Base-by-base conservation (phyloP, 37 sponge, comb jelly and placozoan genomes). In the Beroe forskalii region DNA sequence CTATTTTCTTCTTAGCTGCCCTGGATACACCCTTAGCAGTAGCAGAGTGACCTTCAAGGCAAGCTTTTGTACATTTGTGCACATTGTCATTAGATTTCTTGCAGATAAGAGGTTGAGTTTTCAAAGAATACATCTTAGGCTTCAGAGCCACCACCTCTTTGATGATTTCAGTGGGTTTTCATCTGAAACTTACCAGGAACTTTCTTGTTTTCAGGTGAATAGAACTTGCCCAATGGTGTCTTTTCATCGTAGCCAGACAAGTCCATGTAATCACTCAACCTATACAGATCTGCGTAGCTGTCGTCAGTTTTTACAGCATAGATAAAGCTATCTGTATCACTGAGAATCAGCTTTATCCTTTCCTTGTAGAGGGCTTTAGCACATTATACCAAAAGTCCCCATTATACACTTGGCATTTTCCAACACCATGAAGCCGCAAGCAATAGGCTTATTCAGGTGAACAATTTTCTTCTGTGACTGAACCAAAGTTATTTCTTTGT, bases 131-230 rank as follows among this genome's bases (percentile, higher is more conserved):
- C 76, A 72, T 72, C 22, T 72, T 72, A 38, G 76, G 76, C 40
- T 72, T 72, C 40, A 72, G 76, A 27, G 40, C 76, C 38, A 72
- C 40, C 37, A 72, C 76, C 40, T 72, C 76, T 36, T 37, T 72
- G 8, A 72, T 31, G 22, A 72, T 72, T 8, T 72, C 76, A 72
- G 39, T 72, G 20, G 76, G 76, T 38, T 38, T 32, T n/a, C n/a
- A n/a, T n/a, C n/a, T n/a, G n/a, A n/a, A 72, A 72, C 76, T 72
- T 72, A 32, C 76, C 76, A 27, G 76, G 76, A 3, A 72, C 76
- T 37, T 72, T 72, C 40, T 72, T 72, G 22, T 72, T 28, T 3
- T 4, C 22, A 17, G 40, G 19, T 8, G 19, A 14, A 14, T 6
- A 27, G 40, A 72, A 72, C 40, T 72, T 32, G 12, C 22, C 38